Evolutionary conservation across 2,888 invertebrate species (phyloP), one percentile per base, ranked within the genome.

Genomic region (Limnephilus lunatus): DNA sequence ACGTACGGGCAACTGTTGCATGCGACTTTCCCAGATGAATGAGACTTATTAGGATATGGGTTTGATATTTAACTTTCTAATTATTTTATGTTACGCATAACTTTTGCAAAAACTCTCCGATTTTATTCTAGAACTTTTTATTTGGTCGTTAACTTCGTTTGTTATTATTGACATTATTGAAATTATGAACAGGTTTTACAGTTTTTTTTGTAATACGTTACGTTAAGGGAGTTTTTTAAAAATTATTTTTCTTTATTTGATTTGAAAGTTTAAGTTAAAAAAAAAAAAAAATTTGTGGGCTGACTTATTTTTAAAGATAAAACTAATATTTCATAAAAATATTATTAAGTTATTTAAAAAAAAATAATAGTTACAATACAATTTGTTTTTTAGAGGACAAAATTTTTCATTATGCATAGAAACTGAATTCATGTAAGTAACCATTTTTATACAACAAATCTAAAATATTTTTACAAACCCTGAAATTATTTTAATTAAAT

Each of bases 1-100:
- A 91, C 85, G 44, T 80, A 68, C 35, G 35, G 88, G 53, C 91
- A 91, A 89, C 91, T 91, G 91, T 91, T 91, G 91, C 91, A 91
- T 88, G 91, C 80, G 80, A 25, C 32, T 30, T 32, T 14, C 31
- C 53, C 86, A 68, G 30, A 32, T 86, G 39, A 48, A 82, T 81
- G 87, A 83, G 32, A 81, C 32, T 87, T 85, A 0, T 85, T 68
- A 91, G 81, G 88, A 88, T 48, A 39, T 87, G 31, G 82, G 81
- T 86, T 92, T 85, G 81, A 35, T 83, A 2, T 68, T 25, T 25
- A n/a, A 68, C 0, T n/a, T 68, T 68, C 25, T 9, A n/a, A 68
- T 68, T 68, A n/a, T 68, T 68, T 68, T 9, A 68, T 68, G 25
- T 68, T n/a, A 68, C 25, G 2, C 0, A n/a, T 68, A 68, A 68